Evolutionary conservation across 2,888 invertebrate genomes (phyloP), one percentile per base, ranked within the genome.

Genomic region (Spodoptera picta): DNA sequence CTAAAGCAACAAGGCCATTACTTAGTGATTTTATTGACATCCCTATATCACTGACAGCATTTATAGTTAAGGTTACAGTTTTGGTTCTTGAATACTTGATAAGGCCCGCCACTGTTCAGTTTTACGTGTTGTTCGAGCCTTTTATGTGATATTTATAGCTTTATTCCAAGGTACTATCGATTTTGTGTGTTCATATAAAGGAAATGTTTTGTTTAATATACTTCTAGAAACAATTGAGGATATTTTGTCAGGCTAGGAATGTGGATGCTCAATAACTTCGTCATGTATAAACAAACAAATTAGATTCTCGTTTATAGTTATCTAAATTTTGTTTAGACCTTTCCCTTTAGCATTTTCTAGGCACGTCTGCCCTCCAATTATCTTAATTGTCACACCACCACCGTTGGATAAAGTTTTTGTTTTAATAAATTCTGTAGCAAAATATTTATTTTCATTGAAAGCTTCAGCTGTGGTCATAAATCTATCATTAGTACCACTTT

Each of bases 141-240:
- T 86, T 87, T 79, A 85, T 75, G 82, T 69, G 63, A 65, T 80
- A 83, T 87, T 87, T 86, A 87, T 79, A 77, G 75, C 81, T 81
- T 68, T 77, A 82, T 84, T 83, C 72, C 67, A 73, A 75, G 63
- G 73, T 69, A 73, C 74, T 75, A 84, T 83, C 81, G 75, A 83
- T 83, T 76, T 77, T 74, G 66, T 66, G 60, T 60, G 69, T 73
- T 66, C 50, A 65, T 47, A 52, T 42, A 12, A 11, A 42, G 48
- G 47, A 48, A 52, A 53, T 73, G 23, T 73, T 58, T 52, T 12
- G 65, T 71, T 55, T 24, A 44, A 52, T 56, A 48, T 44, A 36
- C 36, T 66, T 66, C 54, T 57, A 9, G 9, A 36, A 36, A 36
- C 36, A 36, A 36, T 36, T 36, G 55, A 66, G 67, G 53, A 53